phyloP scores from a whole-genome alignment of 2,113 vertebrate genomes.

The Gymnogyps californianus region DNA sequence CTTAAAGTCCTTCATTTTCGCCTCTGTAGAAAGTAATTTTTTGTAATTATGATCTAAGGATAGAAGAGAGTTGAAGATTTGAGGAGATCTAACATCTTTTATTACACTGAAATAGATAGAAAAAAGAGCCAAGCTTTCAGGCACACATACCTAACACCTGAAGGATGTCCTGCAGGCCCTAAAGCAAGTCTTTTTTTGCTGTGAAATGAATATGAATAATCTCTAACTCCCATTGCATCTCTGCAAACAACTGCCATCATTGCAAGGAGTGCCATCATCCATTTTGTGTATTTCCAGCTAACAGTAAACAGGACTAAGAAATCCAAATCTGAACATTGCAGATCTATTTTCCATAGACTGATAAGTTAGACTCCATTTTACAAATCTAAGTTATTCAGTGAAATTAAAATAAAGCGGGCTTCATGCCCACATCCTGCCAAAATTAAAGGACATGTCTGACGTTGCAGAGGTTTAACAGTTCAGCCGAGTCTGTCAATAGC shows the following conservation, averaged over 20 bases:
- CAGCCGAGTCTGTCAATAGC: background rate
- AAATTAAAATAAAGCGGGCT: background rate
- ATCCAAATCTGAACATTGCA: background rate
- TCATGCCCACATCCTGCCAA: background rate
- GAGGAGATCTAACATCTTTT: conserved; percentile 2
- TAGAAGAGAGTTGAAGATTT: conserved; percentile 8
- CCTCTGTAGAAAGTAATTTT: conserved; percentile 7
- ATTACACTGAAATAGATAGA: background rate
- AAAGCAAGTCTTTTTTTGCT: background rate
- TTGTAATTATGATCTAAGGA: conserved; percentile 48
- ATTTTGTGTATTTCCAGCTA: background rate
- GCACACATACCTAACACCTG: background rate
- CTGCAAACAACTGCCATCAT: background rate
- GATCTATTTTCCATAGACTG: background rate
- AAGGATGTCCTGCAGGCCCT: background rate
- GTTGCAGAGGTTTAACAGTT: background rate
- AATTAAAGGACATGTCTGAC: background rate
- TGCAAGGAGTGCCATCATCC: background rate
- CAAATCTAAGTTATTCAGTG: background rate
- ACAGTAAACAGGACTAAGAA: background rate
- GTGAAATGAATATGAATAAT: background rate
- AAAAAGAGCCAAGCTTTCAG: background rate
- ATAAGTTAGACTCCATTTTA: background rate
- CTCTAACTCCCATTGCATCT: background rate
- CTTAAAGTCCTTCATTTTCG: background rate